Conservation (phyloP, 1,140 invertebrate genomes). For the Penaeus chinensis region DNA sequence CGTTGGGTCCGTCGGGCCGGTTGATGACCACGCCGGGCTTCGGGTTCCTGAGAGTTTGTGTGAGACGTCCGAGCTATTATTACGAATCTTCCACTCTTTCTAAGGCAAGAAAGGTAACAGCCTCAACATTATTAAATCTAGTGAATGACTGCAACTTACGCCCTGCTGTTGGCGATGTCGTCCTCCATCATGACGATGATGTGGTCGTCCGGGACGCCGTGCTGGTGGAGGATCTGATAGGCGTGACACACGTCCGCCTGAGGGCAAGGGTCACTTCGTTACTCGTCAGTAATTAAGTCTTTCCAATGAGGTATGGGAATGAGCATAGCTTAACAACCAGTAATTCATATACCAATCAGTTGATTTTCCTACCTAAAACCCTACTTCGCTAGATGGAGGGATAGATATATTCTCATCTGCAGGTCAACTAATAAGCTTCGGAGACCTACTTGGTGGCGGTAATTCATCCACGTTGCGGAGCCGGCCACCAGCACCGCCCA, state of each 20-base stretch:
- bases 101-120: neutral
- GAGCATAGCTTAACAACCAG: no score
- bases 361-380: no score
- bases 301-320: no score
- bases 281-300: no score
- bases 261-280: neutral
- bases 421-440: no score
- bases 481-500: constrained; percentile 76
- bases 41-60: constrained; percentile 69
- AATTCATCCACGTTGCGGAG: constrained; percentile 73
- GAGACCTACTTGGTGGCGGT: constrained; percentile 69
- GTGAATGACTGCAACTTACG: constrained; percentile 42
- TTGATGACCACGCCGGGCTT: constrained; percentile 74
- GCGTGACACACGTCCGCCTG: constrained; percentile 77
- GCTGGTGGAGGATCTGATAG: constrained; percentile 73
- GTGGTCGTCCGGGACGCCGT: constrained; percentile 70
- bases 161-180: constrained; percentile 73
- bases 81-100: no score
- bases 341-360: no score
- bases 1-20: constrained; percentile 73
- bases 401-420: no score
- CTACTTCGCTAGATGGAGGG: no score
- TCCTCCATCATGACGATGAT: constrained; percentile 76
- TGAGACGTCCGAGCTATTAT: neutral
- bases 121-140: neutral